Evolutionary conservation across 2,888 invertebrate genomes (phyloP).

Genomic region (Hedya salicella): DNA sequence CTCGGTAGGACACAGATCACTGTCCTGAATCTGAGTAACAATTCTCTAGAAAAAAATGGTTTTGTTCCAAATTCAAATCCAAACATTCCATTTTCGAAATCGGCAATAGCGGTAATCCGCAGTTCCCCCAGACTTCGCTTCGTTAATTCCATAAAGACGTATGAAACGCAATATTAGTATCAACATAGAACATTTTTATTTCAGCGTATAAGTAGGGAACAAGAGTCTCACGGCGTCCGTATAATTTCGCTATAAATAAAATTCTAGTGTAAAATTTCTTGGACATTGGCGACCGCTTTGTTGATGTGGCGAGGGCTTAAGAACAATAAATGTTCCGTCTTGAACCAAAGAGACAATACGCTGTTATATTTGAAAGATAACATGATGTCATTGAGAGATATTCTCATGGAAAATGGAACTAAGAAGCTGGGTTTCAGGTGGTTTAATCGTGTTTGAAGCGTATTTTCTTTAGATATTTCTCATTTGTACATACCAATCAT

Average conservation of each 20-base stretch:
- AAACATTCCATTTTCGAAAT: conserved; percentile 44
- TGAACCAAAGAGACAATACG: conserved; percentile 41
- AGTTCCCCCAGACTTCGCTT: conserved; percentile 30
- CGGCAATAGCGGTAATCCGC: conserved; percentile 45
- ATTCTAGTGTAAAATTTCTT: conserved; percentile 77
- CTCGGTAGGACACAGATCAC: too few species aligned
- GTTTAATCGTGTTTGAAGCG: too few species aligned
- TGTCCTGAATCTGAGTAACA: too few species aligned
- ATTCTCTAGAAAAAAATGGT: not conserved
- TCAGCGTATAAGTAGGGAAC: conserved; percentile 47
- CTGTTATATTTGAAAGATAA: not conserved
- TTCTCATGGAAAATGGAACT: too few species aligned
- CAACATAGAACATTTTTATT: not conserved
- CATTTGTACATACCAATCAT: too few species aligned
- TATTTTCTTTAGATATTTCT: too few species aligned
- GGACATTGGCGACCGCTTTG: conserved; percentile 60
- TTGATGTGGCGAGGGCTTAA: conserved; percentile 48
- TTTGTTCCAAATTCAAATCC: conserved; percentile 12
- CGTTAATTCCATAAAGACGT: not conserved
- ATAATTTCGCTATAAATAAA: conserved; percentile 82
- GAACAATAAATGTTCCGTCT: conserved; percentile 44
- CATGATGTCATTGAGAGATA: not conserved
- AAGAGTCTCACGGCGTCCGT: conserved; percentile 74
- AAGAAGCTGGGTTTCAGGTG: too few species aligned
- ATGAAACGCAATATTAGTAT: not conserved